Conservation (phyloP, 1,140 invertebrate genomes). For the Gonioctena quinquepunctata region DNA sequence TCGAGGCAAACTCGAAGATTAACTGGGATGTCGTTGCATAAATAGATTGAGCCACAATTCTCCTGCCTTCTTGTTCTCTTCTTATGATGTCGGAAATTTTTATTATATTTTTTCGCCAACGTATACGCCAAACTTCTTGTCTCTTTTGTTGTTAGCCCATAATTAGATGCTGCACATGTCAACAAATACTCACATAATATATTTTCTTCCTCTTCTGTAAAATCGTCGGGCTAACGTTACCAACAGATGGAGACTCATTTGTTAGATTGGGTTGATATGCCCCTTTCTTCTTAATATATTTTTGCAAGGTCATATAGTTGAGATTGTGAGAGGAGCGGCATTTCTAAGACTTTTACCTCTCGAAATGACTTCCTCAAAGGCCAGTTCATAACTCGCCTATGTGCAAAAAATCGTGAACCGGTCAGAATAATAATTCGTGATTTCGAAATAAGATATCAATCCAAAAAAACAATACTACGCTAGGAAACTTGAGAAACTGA, state of each 20-base stretch:
- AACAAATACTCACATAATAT: slow-evolving; percentile 11
- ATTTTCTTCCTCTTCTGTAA: slow-evolving; percentile 16
- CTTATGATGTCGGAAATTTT: slow-evolving; percentile 34
- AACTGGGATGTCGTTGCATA: slow-evolving; percentile 53
- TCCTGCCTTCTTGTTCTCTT: slow-evolving; percentile 46
- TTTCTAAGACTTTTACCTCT: too few relatives aligned
- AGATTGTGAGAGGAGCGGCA: slow-evolving; percentile 13
- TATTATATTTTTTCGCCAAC: slow-evolving; percentile 1
- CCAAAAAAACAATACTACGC: too few relatives aligned
- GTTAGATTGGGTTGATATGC: neutral
- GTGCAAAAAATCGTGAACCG: too few relatives aligned
- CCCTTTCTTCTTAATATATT: slow-evolving; percentile 4
- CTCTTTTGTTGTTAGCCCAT: slow-evolving; percentile 30
- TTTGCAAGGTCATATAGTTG: neutral
- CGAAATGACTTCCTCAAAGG: too few relatives aligned
- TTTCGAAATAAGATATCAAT: too few relatives aligned
- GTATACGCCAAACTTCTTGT: slow-evolving; percentile 29
- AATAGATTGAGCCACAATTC: slow-evolving; percentile 58
- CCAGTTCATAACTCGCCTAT: too few relatives aligned
- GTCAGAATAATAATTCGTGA: too few relatives aligned
- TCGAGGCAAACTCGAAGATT: slow-evolving; percentile 55
- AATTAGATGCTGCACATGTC: slow-evolving; percentile 25
- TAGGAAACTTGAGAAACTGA: neutral
- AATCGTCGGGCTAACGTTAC: neutral
- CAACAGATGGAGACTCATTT: neutral